Percentiles rank a stretch among this genome's conserved stretches.
Evolutionary conservation across 2,888 invertebrate genomes (phyloP).

Genomic region (Thyatira batis): DNA sequence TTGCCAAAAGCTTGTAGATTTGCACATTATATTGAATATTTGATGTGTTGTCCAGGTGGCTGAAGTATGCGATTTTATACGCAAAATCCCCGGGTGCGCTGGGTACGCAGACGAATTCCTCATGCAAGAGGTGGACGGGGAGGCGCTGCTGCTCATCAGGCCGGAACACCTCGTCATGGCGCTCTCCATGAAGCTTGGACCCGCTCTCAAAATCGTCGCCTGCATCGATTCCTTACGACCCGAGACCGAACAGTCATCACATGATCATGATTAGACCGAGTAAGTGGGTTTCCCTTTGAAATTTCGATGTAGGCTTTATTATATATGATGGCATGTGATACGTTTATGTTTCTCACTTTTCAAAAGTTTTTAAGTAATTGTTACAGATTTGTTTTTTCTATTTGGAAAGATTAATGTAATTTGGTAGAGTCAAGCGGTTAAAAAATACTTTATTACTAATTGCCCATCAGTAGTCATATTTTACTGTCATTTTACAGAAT

Average conservation of each 20-base stretch:
- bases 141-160: conserved; percentile 94
- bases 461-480: too few species aligned
- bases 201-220: conserved; percentile 97
- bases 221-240: conserved; percentile 92
- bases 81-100: conserved; percentile 93
- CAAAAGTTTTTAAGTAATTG: too few species aligned
- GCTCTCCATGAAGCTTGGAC: conserved; percentile 97
- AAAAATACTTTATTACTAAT: too few species aligned
- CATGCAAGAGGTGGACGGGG: conserved; percentile 97
- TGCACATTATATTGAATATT: background rate
- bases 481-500: too few species aligned
- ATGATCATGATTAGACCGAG: conserved; percentile 56
- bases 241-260: conserved; percentile 71
- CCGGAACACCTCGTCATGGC: conserved; percentile 97
- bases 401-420: too few species aligned
- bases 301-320: too few species aligned
- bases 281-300: background rate
- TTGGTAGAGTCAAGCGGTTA: too few species aligned
- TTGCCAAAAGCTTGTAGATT: too few species aligned
- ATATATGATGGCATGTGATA: too few species aligned
- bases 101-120: conserved; percentile 97
- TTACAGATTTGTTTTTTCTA: too few species aligned
- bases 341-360: too few species aligned
- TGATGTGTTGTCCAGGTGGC: conserved; percentile 81
- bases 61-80: conserved; percentile 95